Conservation (phyloP, 2,797 vertebrate species). For the Kryptopterus vitreolus region DNA sequence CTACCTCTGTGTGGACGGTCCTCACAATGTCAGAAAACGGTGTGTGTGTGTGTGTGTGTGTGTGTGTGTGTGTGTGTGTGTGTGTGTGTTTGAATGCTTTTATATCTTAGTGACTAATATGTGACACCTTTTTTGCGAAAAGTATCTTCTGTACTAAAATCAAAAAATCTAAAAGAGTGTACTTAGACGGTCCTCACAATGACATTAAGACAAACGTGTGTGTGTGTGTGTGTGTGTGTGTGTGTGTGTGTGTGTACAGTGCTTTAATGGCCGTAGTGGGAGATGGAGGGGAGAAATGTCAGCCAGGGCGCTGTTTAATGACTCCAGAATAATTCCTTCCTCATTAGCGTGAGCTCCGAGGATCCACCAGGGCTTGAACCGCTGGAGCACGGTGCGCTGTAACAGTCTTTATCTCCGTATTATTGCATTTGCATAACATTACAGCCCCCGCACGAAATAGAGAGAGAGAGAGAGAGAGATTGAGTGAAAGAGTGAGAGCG, state of each 20-base stretch:
- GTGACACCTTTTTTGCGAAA: too few species aligned
- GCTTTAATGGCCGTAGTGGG: conserved; percentile 76
- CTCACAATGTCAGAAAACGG: conserved; percentile 59
- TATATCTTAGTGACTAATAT: too few species aligned
- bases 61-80: conserved; percentile 73
- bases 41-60: conserved; percentile 72
- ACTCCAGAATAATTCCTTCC: conserved; percentile 81
- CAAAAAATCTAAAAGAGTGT: too few species aligned
- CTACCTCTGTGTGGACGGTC: background rate
- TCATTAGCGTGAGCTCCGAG: conserved; percentile 78
- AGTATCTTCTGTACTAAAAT: too few species aligned
- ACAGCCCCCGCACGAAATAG: conserved; percentile 67
- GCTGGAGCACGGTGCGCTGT: conserved; percentile 69
- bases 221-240: conserved; percentile 74
- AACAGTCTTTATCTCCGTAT: conserved; percentile 82
- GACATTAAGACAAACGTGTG: conserved; percentile 74
- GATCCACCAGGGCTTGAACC: conserved; percentile 78
- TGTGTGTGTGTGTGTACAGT: conserved; percentile 73
- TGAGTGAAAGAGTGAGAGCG: conserved; percentile 59
- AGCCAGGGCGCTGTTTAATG: conserved; percentile 80
- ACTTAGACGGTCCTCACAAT: too few species aligned
- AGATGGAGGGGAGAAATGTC: conserved; percentile 72
- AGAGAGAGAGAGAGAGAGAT: background rate
- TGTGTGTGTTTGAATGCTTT: conserved; percentile 74
- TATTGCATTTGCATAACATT: conserved; percentile 85